Evolutionary conservation across 2,797 vertebrate genomes (phyloP).

Genomic region (Crocidura indochinensis): DNA sequence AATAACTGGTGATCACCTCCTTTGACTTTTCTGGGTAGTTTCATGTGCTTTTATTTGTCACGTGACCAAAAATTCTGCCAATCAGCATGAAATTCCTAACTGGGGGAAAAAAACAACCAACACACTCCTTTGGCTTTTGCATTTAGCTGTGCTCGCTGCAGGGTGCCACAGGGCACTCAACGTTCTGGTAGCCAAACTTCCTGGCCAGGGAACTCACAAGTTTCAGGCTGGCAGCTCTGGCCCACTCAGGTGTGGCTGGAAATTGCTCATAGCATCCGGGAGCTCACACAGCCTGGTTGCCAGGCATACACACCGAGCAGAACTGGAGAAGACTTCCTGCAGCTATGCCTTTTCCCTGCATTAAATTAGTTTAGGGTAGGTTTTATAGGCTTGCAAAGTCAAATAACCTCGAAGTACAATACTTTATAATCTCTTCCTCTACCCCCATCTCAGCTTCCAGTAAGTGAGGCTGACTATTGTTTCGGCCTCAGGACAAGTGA

Average conservation of each 20-base stretch:
- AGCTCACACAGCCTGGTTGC: too few species aligned
- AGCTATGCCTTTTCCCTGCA: neutral
- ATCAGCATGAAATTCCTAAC: constrained; percentile 16
- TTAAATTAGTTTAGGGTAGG: constrained; percentile 2
- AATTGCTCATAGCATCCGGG: too few species aligned
- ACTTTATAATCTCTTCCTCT: neutral
- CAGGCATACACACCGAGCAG: too few species aligned
- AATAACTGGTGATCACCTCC: neutral
- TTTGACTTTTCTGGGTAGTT: constrained; percentile 51
- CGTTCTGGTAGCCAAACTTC: too few species aligned
- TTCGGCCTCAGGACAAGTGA: constrained; percentile 20
- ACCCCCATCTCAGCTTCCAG: neutral
- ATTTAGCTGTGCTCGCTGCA: too few species aligned
- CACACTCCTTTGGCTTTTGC: too few species aligned
- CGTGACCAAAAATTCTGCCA: neutral
- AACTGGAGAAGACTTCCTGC: constrained; percentile 27
- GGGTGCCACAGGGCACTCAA: too few species aligned
- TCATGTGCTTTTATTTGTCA: neutral
- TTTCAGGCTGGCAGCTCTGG: too few species aligned
- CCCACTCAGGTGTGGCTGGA: too few species aligned
- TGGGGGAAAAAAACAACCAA: too few species aligned
- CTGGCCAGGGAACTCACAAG: too few species aligned
- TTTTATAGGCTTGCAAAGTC: constrained; percentile 53
- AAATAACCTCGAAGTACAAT: constrained; percentile 30
- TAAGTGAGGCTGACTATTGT: constrained; percentile 36